Evolutionary conservation across 2,797 vertebrate genomes (phyloP).

Genomic region (Paguma larvata): DNA sequence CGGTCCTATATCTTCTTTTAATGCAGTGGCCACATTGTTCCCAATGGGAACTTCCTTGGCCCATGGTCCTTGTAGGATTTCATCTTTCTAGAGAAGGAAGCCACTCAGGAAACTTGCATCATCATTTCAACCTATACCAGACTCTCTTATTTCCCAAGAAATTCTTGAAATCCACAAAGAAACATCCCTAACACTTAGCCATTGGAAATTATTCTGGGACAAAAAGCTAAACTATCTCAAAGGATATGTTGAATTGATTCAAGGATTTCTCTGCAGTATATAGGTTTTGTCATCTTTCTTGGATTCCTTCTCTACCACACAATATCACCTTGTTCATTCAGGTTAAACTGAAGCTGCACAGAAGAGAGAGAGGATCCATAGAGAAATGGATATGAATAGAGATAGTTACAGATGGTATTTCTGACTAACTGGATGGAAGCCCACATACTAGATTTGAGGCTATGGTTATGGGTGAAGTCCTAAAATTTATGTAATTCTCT

Average conservation of each 20-base stretch:
- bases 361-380: neutral
- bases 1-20: neutral
- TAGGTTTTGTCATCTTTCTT: neutral
- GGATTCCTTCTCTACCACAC: neutral
- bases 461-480: neutral
- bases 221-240: neutral
- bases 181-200: neutral
- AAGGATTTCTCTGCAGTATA: neutral
- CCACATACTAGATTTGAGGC: neutral
- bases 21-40: neutral
- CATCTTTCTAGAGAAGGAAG: neutral
- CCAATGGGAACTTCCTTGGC: neutral
- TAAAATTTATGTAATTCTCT: neutral
- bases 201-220: neutral
- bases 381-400: neutral
- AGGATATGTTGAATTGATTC: neutral
- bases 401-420: neutral
- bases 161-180: neutral
- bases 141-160: slow-evolving; percentile 9
- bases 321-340: neutral
- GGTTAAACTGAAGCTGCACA: neutral
- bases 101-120: neutral
- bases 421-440: neutral
- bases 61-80: neutral
- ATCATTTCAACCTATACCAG: neutral